Evolutionary conservation across 23 tunicate genomes (phyloP), one percentile per base, ranked within the genome.

Genomic region (Styela plicata): DNA sequence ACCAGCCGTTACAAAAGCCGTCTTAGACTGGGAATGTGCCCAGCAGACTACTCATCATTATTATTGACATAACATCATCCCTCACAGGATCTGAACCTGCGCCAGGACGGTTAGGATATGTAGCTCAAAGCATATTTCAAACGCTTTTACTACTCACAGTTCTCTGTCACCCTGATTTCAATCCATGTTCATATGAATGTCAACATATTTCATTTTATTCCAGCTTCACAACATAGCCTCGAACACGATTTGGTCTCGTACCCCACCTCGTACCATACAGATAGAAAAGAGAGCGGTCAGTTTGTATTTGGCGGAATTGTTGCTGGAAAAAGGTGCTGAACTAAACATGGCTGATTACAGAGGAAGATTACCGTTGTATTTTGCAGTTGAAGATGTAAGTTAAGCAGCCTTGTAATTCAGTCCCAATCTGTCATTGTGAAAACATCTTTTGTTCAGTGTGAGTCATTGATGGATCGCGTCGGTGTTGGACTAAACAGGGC

Each of bases 351-450:
- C 93, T 28, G 98, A 93, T 73, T 88, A 93, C 81, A 73, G 98
- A 31, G 93, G 93, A 28, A 69, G 98, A 25, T 36, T 93, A 63
- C 98, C 98, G 10, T 84, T 93, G 24, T 93, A 84, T 70, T 88
- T 93, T 34, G 98, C 93, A n/a, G 98, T 85, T 7, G 89, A 88
- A 82, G 98, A 93, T 64, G 97, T 92, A 63, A 92, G 97, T 81
- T 71, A 3, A n/a, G n/a, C n/a, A n/a, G n/a, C n/a, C n/a, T n/a
- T n/a, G n/a, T n/a, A n/a, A n/a, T n/a, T n/a, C n/a, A n/a, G n/a
- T n/a, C n/a, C n/a, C n/a, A n/a, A n/a, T n/a, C n/a, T n/a, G n/a
- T n/a, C n/a, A n/a, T n/a, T n/a, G n/a, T n/a, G n/a, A n/a, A n/a
- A n/a, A n/a, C n/a, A n/a, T n/a, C n/a, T n/a, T n/a, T n/a, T n/a